These are phyloP conservation scores for Pseudococcus viburni DNA, from an alignment of 2,888 invertebrate species.

Conservation along the genomic window DNA sequence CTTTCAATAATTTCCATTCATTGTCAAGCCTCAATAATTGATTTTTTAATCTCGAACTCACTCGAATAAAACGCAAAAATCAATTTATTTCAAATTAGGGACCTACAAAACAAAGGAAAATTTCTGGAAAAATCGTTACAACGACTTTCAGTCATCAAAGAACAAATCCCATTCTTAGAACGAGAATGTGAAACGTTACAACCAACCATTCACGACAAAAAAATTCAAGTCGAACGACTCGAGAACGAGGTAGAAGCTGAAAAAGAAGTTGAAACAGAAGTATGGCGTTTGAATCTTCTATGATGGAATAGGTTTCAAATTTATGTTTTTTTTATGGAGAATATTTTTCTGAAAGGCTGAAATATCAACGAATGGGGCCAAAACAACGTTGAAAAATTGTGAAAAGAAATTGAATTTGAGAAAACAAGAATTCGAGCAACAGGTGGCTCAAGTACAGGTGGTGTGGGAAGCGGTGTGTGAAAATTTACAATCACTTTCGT, in stretches of 20 bases:
- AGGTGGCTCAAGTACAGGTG: constrained; percentile 6
- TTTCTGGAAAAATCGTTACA: constrained; percentile 34
- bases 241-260: constrained; percentile 55
- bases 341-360: constrained; percentile 29
- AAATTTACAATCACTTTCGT: constrained; percentile 84
- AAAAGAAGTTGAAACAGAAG: constrained; percentile 55
- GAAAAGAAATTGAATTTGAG: constrained; percentile 56
- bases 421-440: constrained; percentile 56
- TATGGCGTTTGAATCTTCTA: not conserved
- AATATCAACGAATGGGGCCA: constrained; percentile 55
- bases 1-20: no score
- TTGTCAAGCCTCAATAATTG: no score
- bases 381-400: constrained; percentile 37
- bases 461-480: constrained; percentile 76
- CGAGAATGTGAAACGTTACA: constrained; percentile 54
- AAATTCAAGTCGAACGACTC: constrained; percentile 30
- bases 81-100: not conserved
- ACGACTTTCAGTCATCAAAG: constrained; percentile 9
- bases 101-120: constrained; percentile 48
- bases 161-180: constrained; percentile 58
- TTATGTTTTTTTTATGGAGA: not conserved
- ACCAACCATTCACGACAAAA: constrained; percentile 59
- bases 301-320: not conserved
- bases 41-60: no score
- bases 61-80: not conserved